A percentile compares a stretch with the other conserved stretches of the same genome.
phyloP scores from a whole-genome alignment of 2,888 invertebrate genomes.

The Drosophila planitibia region DNA sequence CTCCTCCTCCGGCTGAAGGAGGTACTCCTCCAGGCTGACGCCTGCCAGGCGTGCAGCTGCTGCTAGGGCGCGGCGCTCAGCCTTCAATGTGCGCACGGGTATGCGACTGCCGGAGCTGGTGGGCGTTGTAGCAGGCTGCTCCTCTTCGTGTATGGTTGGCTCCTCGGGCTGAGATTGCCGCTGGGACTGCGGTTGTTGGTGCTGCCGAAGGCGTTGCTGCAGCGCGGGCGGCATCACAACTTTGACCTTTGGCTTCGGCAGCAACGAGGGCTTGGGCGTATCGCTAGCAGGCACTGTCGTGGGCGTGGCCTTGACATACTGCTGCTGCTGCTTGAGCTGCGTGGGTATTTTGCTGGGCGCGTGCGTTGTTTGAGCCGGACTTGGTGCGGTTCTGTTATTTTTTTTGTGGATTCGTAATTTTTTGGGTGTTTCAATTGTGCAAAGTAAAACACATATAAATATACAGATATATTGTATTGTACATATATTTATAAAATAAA shows the following conservation, averaged over 20 bases:
- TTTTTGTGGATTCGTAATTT: conserved; percentile 47
- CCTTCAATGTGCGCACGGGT: conserved; percentile 84
- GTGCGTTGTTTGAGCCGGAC: conserved; percentile 55
- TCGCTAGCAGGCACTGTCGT: conserved; percentile 48
- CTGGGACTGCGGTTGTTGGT: conserved; percentile 56
- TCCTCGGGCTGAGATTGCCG: conserved; percentile 53
- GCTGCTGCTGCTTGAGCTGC: conserved; percentile 54
- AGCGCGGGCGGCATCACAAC: conserved; percentile 82
- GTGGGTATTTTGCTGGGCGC: conserved; percentile 74
- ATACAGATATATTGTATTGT: conserved; percentile 32
- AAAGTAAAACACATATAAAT: conserved; percentile 71
- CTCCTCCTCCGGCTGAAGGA: conserved; percentile 49
- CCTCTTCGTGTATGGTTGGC: conserved; percentile 60
- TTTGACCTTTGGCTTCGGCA: conserved; percentile 85
- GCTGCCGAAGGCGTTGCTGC: conserved; percentile 72
- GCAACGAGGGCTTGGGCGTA: conserved; percentile 81
- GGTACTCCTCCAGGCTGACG: conserved; percentile 61
- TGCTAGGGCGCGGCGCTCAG: conserved; percentile 82
- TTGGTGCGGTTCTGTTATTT: conserved; percentile 74
- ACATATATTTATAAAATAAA: conserved; percentile 20
- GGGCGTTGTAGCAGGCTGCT: conserved; percentile 49
- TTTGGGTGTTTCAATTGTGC: conserved; percentile 68
- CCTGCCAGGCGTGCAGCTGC: conserved; percentile 72
- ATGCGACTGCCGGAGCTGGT: conserved; percentile 81
- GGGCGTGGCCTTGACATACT: conserved; percentile 49